phyloP scores from a whole-genome alignment of 2,888 invertebrate species.

The Microchrysa polita region DNA sequence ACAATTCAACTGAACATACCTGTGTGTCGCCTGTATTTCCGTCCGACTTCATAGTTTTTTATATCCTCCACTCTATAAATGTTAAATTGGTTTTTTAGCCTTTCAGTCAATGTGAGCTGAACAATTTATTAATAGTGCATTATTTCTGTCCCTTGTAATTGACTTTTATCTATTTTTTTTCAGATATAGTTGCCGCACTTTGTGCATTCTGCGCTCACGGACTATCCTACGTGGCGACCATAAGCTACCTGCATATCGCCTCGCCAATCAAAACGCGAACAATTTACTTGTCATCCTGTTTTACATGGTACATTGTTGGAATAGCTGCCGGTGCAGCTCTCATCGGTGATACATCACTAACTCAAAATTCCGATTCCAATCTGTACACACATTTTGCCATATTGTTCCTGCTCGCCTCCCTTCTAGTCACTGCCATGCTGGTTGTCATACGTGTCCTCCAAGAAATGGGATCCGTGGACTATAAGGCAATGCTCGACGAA shows the following conservation, averaged over 20 bases:
- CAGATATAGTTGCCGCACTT: conserved; percentile 59
- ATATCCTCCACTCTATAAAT: too few species aligned
- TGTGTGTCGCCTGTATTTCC: too few species aligned
- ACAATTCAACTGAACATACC: too few species aligned
- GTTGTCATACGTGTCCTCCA: conserved; percentile 57
- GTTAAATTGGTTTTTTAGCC: too few species aligned
- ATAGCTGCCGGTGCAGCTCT: conserved; percentile 58
- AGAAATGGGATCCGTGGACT: conserved; percentile 57
- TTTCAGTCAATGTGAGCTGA: too few species aligned
- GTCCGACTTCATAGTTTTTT: too few species aligned
- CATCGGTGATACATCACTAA: conserved; percentile 52
- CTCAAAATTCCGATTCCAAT: not conserved
- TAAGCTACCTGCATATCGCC: conserved; percentile 58
- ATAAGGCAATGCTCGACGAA: conserved; percentile 58
- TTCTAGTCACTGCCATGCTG: conserved; percentile 54
- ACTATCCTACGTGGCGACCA: conserved; percentile 57
- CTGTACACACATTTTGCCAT: conserved; percentile 58
- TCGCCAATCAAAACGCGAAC: conserved; percentile 57
- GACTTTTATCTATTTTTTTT: conserved; percentile 32
- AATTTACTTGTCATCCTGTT: conserved; percentile 56
- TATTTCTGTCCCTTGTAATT: too few species aligned
- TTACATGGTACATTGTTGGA: conserved; percentile 58
- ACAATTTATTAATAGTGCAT: too few species aligned
- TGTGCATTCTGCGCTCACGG: conserved; percentile 60
- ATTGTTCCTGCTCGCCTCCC: conserved; percentile 56